Evolutionary conservation across 2,113 vertebrate genomes (phyloP).

Genomic region (Indicator indicator): DNA sequence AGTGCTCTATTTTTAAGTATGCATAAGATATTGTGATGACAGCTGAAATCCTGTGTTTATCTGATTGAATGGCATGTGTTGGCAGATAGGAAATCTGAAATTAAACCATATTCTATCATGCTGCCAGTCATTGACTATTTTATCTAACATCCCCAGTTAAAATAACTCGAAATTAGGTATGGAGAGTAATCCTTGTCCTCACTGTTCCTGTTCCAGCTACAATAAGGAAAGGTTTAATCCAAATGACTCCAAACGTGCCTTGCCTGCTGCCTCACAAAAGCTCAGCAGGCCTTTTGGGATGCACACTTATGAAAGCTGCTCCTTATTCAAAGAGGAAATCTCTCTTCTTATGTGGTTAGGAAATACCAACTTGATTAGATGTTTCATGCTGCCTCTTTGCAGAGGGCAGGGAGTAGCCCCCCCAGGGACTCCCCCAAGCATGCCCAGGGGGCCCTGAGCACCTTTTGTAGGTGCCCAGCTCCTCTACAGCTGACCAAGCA

Average conservation of each 20-base stretch:
- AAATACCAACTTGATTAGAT: neutral
- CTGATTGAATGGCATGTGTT: conserved; percentile 70
- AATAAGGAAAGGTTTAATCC: neutral
- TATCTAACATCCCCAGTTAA: conserved; percentile 17
- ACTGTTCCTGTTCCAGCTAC: neutral
- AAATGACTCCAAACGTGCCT: neutral
- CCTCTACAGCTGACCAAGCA: conserved; percentile 23
- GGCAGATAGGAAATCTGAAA: conserved; percentile 73
- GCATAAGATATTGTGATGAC: conserved; percentile 66
- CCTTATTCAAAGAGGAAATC: neutral
- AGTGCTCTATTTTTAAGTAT: conserved; percentile 65
- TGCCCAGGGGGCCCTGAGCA: neutral
- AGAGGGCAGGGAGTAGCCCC: neutral
- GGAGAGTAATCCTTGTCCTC: neutral
- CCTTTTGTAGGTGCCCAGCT: neutral
- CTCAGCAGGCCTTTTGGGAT: conserved; percentile 17
- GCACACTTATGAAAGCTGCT: neutral
- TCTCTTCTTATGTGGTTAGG: neutral
- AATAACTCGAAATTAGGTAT: conserved; percentile 12
- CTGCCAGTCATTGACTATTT: conserved; percentile 57
- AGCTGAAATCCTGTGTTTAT: conserved; percentile 69
- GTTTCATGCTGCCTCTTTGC: neutral
- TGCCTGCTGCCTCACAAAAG: neutral
- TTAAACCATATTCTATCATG: conserved; percentile 59
- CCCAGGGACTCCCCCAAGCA: fast-evolving